These are phyloP conservation scores for Elaphurus davidianus DNA, from an alignment of 2,113 vertebrate species.

Conservation along the genomic window DNA sequence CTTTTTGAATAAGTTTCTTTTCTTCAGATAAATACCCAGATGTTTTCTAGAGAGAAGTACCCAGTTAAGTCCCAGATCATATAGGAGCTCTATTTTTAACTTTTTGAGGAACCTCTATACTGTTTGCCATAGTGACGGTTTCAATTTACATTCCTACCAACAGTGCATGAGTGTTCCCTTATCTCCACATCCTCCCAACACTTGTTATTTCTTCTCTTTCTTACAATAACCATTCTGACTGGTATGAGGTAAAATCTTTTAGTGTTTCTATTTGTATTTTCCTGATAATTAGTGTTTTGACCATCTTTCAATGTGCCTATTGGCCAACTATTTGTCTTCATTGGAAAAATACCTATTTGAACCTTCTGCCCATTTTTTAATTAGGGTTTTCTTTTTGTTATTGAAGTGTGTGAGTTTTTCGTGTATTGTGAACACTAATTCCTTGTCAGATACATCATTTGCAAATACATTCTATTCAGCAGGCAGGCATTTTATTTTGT, in stretches of 20 bases:
- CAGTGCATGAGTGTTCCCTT: not conserved
- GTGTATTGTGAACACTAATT: not conserved
- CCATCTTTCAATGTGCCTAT: not conserved
- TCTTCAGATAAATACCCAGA: not conserved
- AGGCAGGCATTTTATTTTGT: not conserved
- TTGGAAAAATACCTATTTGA: not conserved
- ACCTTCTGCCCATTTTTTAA: not conserved
- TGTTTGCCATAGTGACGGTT: not conserved
- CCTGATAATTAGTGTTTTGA: not conserved
- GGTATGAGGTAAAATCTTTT: not conserved
- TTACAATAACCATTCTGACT: not conserved
- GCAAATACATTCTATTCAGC: not conserved
- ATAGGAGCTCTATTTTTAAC: not conserved
- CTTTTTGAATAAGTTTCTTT: not conserved
- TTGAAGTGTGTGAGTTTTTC: not conserved
- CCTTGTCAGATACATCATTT: not conserved
- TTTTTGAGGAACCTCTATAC: not conserved
- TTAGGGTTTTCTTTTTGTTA: not conserved
- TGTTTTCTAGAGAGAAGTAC: not conserved
- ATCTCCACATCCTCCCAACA: not conserved
- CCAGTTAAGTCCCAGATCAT: too few relatives aligned
- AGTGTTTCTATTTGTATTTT: not conserved
- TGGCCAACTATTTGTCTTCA: not conserved
- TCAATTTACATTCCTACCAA: not conserved
- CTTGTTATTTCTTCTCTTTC: not conserved